These are phyloP conservation scores for Drosophila planitibia DNA, from an alignment of 2,888 invertebrate species.

Conservation along the genomic window DNA sequence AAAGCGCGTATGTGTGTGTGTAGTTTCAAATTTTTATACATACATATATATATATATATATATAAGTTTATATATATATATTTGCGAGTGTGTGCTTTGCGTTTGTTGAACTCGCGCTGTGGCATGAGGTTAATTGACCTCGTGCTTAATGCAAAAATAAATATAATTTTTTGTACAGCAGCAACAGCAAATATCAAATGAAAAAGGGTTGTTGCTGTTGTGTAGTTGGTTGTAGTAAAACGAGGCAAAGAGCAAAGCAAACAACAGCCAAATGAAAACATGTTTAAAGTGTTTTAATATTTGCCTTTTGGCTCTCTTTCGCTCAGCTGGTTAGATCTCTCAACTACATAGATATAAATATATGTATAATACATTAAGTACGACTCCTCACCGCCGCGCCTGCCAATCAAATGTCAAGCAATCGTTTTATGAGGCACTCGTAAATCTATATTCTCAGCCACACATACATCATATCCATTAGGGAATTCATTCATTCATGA, in stretches of 20 bases:
- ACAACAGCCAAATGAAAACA: conserved; percentile 64
- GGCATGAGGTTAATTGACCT: conserved; percentile 84
- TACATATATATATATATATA: conserved; percentile 20
- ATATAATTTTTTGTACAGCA: conserved; percentile 66
- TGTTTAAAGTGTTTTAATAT: conserved; percentile 68
- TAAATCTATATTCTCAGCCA: conserved; percentile 15
- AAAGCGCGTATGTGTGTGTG: conserved; percentile 38
- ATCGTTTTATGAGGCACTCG: conserved; percentile 41
- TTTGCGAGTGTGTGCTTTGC: conserved; percentile 61
- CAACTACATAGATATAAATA: not conserved
- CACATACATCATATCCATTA: conserved; percentile 41
- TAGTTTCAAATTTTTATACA: conserved; percentile 23
- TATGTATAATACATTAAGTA: conserved; percentile 9
- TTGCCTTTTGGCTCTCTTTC: conserved; percentile 38
- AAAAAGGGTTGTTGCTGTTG: conserved; percentile 56
- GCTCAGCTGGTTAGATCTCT: conserved; percentile 15
- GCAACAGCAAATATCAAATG: conserved; percentile 46
- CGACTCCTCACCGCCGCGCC: conserved; percentile 5
- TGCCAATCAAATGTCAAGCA: conserved; percentile 56
- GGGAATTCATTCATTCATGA: conserved; percentile 34
- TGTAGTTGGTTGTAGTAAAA: conserved; percentile 62
- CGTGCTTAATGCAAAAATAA: conserved; percentile 83
- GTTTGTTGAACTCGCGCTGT: conserved; percentile 82
- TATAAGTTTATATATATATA: not conserved
- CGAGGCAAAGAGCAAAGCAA: conserved; percentile 69